A percentile compares a stretch with the other conserved stretches of the same genome.
Evolutionary conservation across 2,797 vertebrate genomes (phyloP).

Genomic region (Lutjanus argentimaculatus): DNA sequence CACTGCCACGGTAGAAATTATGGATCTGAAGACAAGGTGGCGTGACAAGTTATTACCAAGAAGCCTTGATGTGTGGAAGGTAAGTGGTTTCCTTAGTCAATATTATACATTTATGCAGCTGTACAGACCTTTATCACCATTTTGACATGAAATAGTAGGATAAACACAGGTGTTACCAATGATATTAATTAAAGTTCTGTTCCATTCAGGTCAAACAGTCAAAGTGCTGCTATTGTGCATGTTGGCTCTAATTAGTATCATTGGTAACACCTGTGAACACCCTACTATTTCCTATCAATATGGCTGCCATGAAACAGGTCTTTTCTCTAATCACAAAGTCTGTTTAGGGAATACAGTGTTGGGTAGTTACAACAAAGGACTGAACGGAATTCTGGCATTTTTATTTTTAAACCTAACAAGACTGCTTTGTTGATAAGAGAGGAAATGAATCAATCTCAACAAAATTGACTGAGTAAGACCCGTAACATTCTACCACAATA

Average conservation of each 20-base stretch:
- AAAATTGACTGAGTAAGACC: not conserved
- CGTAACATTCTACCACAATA: not conserved
- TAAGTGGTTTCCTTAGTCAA: not conserved
- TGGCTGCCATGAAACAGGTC: too few relatives aligned
- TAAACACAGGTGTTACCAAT: too few relatives aligned
- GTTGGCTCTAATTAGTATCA: too few relatives aligned
- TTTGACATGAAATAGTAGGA: too few relatives aligned
- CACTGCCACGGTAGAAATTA: constrained; percentile 96
- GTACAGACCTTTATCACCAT: not conserved
- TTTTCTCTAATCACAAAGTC: not conserved
- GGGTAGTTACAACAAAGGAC: not conserved
- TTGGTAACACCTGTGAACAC: too few relatives aligned
- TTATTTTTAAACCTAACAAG: constrained; percentile 3
- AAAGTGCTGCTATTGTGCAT: too few relatives aligned
- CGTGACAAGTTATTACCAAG: constrained; percentile 7
- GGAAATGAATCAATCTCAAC: not conserved
- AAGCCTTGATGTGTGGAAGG: not conserved
- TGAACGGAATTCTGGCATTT: not conserved
- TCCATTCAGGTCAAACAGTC: too few relatives aligned
- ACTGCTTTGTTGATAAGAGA: not conserved
- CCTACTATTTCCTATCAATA: too few relatives aligned
- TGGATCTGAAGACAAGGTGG: constrained; percentile 89
- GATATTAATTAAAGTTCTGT: too few relatives aligned
- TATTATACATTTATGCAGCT: not conserved
- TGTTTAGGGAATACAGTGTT: not conserved